Evolutionary conservation across 2,797 vertebrate species (phyloP).

Genomic region (Malurus leucopterus): DNA sequence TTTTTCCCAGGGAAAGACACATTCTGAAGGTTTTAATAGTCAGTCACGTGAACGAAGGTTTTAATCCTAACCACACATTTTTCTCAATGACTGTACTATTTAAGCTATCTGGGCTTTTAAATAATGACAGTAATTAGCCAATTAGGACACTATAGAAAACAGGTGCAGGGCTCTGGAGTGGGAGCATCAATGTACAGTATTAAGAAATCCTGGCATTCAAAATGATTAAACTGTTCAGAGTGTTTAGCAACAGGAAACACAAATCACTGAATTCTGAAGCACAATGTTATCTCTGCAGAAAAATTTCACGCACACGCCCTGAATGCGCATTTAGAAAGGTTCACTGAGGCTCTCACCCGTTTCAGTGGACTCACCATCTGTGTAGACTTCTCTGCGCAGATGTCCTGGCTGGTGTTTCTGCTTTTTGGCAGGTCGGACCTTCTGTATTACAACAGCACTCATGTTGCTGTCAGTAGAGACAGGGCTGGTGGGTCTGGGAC

Average conservation of each 20-base stretch:
- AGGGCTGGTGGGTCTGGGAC: slow-evolving; percentile 90
- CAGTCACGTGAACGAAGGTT: neutral
- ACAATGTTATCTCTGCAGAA: slow-evolving; percentile 5
- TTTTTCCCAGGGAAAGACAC: neutral
- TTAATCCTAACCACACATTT: slow-evolving; percentile 23
- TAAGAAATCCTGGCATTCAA: slow-evolving; percentile 30
- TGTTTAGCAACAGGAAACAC: slow-evolving; percentile 36
- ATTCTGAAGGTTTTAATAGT: slow-evolving; percentile 11
- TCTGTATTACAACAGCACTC: slow-evolving; percentile 91
- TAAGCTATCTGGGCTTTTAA: slow-evolving; percentile 46
- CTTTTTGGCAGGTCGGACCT: slow-evolving; percentile 90
- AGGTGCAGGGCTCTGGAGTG: slow-evolving; percentile 42
- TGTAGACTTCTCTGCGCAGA: slow-evolving; percentile 90
- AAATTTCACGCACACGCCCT: neutral
- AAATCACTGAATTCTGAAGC: slow-evolving; percentile 36
- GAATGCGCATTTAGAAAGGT: slow-evolving; percentile 3
- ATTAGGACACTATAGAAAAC: slow-evolving; percentile 47
- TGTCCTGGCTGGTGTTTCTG: slow-evolving; percentile 90
- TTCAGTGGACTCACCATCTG: slow-evolving; percentile 85
- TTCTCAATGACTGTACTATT: slow-evolving; percentile 26
- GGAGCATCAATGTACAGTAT: slow-evolving; percentile 25
- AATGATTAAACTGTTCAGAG: slow-evolving; percentile 27
- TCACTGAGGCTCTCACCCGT: neutral
- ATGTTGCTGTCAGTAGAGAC: slow-evolving; percentile 96
- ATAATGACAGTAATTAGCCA: slow-evolving; percentile 48